Evolutionary conservation across 1,140 invertebrate species (phyloP), one percentile per base, ranked within the genome.

Genomic region (Monomorium pharaonis): DNA sequence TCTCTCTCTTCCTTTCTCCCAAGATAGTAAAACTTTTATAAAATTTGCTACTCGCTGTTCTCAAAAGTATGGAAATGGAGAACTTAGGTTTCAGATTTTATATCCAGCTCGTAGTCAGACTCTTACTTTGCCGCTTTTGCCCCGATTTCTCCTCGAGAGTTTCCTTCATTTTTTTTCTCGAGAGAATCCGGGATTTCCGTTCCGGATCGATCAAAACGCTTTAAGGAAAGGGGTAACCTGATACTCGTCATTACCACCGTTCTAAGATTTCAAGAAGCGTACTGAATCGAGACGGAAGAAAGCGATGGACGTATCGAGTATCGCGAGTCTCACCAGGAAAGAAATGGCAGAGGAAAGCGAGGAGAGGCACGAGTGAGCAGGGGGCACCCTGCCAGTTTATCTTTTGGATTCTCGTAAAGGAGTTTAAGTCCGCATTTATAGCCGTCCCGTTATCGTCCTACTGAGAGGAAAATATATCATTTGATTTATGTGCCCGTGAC

Each of bases 401-500:
- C 88, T 63, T 85, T 88, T 67, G 83, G 54, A 78, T 86, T 60
- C 80, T 86, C 84, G 83, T 84, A 88, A 88, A 85, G 76, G 87
- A 78, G 83, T 86, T 88, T 85, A 88, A 90, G 89, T 87, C 58
- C 85, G 84, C 90, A 89, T 90, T 91, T 91, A 91, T 90, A 84
- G 83, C 86, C 44, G 27, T 33, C 10, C 33, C 44, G 75, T 88
- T 84, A 88, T 90, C 88, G 47, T 67, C 37, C 5, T 37, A 56
- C 47, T 47, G 54, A 76, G 74, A 63, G 69, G 51, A 80, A 87
- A 81, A 74, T 83, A 85, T 74, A 88, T 86, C 84, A 21, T 81
- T 88, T 91, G 89, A 91, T 91, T 91, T 91, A 91, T 91, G 86
- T 85, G 33, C 49, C 70, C 58, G 67, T 76, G 47, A 85, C 86